Base-by-base conservation (phyloP, 2,888 invertebrate species). In the Cosmia trapezina region DNA sequence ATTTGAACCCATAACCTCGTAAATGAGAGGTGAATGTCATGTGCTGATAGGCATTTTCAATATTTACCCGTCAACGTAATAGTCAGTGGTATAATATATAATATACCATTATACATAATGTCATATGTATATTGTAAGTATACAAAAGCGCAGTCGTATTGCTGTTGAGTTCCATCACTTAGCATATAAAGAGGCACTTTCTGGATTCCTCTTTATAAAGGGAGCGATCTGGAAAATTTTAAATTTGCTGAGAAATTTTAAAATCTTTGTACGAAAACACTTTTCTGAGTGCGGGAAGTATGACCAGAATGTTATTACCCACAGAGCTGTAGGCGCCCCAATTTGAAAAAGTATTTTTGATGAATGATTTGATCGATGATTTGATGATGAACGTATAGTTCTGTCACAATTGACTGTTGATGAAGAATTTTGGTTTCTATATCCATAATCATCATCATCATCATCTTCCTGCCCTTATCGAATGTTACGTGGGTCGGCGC, bases 161-260 rank as follows among this genome's bases (percentile, higher is more conserved):
- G 67, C 80, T 73, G 59, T 68, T 63, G 77, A 83, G 74, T 80
- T 71, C 76, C 72, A 72, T 79, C 73, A 79, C 83, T 87, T 86
- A 86, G 84, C 87, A 87, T 87, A 86, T 82, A 87, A 87, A 87
- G 77, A 82, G 87, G 59, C 79, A 81, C 82, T 83, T 83, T 78
- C 73, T 70, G 75, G 56, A 82, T 83, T 77, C 75, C 77, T 69
- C 68, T 81, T 76, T 73, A 79, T 75, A 80, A 83, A 84, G 63
- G 71, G 62, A 81, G 59, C 79, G 62, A 70, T 72, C 74, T 73
- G 62, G 70, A 76, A 78, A 74, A 63, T 67, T 83, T 78, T 60
- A 81, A 83, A 81, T 69, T 75, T 73, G 70, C 73, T 74, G 78
- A 75, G 72, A 77, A 73, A 62, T 77, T 76, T 73, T 51, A 51